These are phyloP conservation scores for Sitobion miscanthi DNA, from an alignment of 1,140 invertebrate genomes.

Conservation along the genomic window DNA sequence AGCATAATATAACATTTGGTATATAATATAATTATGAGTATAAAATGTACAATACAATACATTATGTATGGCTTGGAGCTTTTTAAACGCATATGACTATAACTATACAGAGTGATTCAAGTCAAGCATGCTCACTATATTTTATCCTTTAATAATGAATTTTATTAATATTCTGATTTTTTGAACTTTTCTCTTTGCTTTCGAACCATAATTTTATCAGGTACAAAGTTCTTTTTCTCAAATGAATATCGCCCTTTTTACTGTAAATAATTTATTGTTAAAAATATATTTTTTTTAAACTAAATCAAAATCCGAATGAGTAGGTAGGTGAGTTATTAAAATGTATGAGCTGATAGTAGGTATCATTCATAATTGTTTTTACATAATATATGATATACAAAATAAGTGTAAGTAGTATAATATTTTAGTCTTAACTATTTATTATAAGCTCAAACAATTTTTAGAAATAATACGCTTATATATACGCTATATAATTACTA, in stretches of 20 bases:
- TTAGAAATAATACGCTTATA: too few species aligned
- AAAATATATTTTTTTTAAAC: neutral
- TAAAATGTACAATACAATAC: neutral
- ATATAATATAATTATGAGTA: neutral
- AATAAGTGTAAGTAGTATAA: too few species aligned
- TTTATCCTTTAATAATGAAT: neutral
- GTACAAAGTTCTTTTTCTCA: too few species aligned
- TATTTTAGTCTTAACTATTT: too few species aligned
- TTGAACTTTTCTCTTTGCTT: neutral
- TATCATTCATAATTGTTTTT: too few species aligned
- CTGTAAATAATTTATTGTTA: neutral
- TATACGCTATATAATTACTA: neutral
- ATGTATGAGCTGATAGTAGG: too few species aligned
- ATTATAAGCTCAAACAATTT: too few species aligned
- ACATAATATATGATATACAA: too few species aligned
- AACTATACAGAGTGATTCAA: neutral
- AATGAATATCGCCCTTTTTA: neutral
- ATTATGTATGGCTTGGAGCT: neutral
- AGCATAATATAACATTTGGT: neutral
- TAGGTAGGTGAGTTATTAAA: too few species aligned
- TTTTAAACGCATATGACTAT: neutral
- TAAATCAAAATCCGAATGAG: neutral
- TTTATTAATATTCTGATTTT: neutral
- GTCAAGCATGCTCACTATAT: neutral
- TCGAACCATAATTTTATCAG: too few species aligned